phyloP scores from a whole-genome alignment of 2,797 vertebrate species.

The Pelochelys cantorii region DNA sequence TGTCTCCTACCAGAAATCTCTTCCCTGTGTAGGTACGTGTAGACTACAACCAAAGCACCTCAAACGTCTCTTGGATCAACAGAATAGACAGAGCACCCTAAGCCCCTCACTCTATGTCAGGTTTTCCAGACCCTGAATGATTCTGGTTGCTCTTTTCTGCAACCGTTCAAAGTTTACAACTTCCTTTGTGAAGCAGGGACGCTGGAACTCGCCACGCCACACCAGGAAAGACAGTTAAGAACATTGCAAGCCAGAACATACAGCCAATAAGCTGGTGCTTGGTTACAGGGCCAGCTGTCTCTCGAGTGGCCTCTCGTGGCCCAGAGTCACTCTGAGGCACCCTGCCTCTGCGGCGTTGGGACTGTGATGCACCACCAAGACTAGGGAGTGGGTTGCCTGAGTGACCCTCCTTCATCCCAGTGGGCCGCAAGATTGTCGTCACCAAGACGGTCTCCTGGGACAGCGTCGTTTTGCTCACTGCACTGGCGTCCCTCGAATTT shows the following conservation, averaged over 20 bases:
- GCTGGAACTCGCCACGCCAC: neutral
- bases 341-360: neutral
- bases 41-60: conserved; percentile 22
- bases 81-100: neutral
- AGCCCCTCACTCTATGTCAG: neutral
- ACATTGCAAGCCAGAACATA: conserved; percentile 35
- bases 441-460: no score
- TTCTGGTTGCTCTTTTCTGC: neutral
- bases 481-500: no score
- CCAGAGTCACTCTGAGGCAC: neutral
- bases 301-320: neutral
- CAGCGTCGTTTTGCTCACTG: no score
- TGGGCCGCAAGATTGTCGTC: no score
- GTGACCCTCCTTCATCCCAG: no score
- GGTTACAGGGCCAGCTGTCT: neutral
- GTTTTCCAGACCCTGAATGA: neutral
- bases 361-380: no score
- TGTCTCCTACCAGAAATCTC: neutral
- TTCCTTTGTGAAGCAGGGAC: conserved; percentile 24
- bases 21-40: neutral
- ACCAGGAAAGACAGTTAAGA: conserved; percentile 44
- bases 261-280: conserved; percentile 32
- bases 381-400: no score
- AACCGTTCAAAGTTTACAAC: conserved; percentile 28
- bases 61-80: neutral